Evolutionary conservation across 2,888 invertebrate species (phyloP), one percentile per base, ranked within the genome.

Genomic region (Drosophila demipolita): DNA sequence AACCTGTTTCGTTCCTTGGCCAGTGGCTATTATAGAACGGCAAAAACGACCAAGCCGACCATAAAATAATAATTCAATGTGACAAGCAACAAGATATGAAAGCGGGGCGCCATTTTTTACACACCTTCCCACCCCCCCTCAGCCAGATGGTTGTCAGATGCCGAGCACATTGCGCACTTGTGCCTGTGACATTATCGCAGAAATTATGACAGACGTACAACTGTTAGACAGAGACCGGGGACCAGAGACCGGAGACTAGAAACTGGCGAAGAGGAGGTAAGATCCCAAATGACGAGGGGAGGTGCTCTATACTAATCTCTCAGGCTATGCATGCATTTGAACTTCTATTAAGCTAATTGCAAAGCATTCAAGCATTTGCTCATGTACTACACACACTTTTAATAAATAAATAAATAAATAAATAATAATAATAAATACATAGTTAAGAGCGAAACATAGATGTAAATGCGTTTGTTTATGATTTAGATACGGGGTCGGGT

Each of bases 41-140:
- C 52, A 66, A 66, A 78, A 70, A 75, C 74, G 52, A 63, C 50
- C 74, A 45, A 61, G 54, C 60, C 67, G 80, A 73, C 82, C 76
- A 84, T 85, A 89, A 89, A 85, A 85, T 89, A 89, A 89, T 85
- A 85, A 85, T 89, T 87, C 85, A 85, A 85, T 89, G 89, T 89
- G 85, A 85, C 85, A 84, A 66, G 72, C 78, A 76, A 86, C 85
- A 86, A 86, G 85, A 86, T 89, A 86, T 74, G 80, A 80, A 68
- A 73, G 67, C 84, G 79, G 79, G 82, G 82, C 82, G 87, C 85
- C 87, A 85, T 85, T 85, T 85, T 87, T 89, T 79, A 89, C 84
- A 80, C 75, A 83, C 75, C 62, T 50, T 42, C 49, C 32, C 50
- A 29, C 61, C 73, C 54, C 26, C 23, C 1, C 23, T 12, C 29